Evolutionary conservation across 2,888 invertebrate species (phyloP).

Genomic region (Synergus laeviventris): DNA sequence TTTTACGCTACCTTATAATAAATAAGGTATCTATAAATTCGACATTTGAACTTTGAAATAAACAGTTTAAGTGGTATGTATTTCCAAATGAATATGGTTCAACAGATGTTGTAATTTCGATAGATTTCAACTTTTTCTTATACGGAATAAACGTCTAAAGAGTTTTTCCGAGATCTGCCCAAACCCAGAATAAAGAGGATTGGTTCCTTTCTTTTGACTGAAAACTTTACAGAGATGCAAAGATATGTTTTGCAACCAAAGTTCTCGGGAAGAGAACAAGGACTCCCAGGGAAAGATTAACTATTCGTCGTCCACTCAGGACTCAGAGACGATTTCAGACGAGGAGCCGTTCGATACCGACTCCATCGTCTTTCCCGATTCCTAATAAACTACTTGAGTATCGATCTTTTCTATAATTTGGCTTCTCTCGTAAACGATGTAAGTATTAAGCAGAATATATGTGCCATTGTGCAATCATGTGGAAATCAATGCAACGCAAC

Average conservation of each 20-base stretch:
- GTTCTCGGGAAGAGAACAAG: neutral
- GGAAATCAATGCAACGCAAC: slow-evolving; percentile 1
- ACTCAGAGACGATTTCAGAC: slow-evolving; percentile 51
- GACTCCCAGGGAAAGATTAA: neutral
- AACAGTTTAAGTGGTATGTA: neutral
- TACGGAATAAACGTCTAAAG: neutral
- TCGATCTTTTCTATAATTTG: slow-evolving; percentile 44
- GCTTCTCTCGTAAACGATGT: slow-evolving; percentile 52
- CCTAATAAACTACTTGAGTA: slow-evolving; percentile 54
- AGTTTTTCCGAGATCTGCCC: neutral
- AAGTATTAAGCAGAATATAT: slow-evolving; percentile 44
- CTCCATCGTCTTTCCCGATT: slow-evolving; percentile 63
- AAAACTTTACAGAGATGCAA: slow-evolving; percentile 38
- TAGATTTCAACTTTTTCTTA: neutral
- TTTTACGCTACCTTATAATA: no score
- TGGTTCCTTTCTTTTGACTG: slow-evolving; percentile 17
- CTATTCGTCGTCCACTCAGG: slow-evolving; percentile 41
- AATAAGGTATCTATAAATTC: no score
- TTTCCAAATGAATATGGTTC: neutral
- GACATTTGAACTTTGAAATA: no score
- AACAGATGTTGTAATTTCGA: neutral
- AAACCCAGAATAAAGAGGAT: neutral
- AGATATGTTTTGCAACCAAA: slow-evolving; percentile 15
- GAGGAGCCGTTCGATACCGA: slow-evolving; percentile 58
- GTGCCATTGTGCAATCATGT: slow-evolving; percentile 24